Evolutionary conservation across 2,888 invertebrate species (phyloP).

Genomic region (Eucera pruinosa): DNA sequence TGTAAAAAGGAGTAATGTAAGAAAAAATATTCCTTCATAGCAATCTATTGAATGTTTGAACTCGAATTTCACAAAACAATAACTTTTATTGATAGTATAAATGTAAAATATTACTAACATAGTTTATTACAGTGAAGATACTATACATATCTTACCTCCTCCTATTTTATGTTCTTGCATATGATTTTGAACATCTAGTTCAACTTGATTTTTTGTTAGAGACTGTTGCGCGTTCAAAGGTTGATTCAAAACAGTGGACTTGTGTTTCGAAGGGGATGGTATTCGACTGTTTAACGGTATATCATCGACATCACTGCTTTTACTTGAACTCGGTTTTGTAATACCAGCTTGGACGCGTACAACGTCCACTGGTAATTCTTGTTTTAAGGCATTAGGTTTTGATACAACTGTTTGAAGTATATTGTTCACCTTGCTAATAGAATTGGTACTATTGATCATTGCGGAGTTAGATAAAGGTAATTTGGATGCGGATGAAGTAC

Average conservation of each 20-base stretch:
- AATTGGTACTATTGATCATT: constrained; percentile 78
- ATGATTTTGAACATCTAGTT: constrained; percentile 81
- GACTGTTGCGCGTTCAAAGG: constrained; percentile 75
- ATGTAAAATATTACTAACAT: not conserved
- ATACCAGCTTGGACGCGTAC: constrained; percentile 71
- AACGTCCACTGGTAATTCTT: constrained; percentile 73
- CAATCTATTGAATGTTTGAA: not conserved
- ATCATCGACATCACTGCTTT: constrained; percentile 81
- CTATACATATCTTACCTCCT: constrained; percentile 78
- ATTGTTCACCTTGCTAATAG: constrained; percentile 80
- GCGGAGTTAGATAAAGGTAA: constrained; percentile 80
- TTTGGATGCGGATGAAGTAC: constrained; percentile 78
- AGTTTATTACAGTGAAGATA: no score
- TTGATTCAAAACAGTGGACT: constrained; percentile 76
- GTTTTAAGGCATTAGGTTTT: constrained; percentile 82
- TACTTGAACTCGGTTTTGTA: constrained; percentile 79
- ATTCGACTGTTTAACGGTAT: constrained; percentile 83
- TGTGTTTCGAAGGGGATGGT: constrained; percentile 82
- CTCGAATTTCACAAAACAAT: not conserved
- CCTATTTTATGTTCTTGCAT: constrained; percentile 83
- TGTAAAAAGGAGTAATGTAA: constrained; percentile 54
- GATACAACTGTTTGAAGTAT: constrained; percentile 78
- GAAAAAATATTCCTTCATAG: not conserved
- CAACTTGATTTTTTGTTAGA: constrained; percentile 77
- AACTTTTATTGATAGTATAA: not conserved